Conservation (phyloP, 2,888 invertebrate species). For the Morpho achilles region DNA sequence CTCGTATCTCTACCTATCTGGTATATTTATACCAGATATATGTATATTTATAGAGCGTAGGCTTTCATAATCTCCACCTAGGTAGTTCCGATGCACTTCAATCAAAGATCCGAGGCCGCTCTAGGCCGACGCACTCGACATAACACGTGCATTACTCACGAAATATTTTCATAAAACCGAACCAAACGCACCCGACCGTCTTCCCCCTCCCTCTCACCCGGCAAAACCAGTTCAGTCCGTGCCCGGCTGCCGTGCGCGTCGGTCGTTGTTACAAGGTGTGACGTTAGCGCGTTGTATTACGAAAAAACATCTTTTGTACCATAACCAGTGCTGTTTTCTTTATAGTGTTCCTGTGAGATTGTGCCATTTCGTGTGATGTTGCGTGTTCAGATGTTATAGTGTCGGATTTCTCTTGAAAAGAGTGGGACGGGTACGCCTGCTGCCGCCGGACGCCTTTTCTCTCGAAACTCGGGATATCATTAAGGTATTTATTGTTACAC, state of each 20-base stretch:
- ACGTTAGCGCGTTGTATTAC: slow-evolving; percentile 60
- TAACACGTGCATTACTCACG: slow-evolving; percentile 79
- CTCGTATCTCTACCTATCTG: neutral
- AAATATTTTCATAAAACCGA: slow-evolving; percentile 79
- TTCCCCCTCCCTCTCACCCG: slow-evolving; percentile 41
- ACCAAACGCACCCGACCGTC: slow-evolving; percentile 69
- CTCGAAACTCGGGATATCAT: slow-evolving; percentile 77
- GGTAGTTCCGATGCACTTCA: slow-evolving; percentile 55
- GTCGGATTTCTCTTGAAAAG: slow-evolving; percentile 68
- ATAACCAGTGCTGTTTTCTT: slow-evolving; percentile 70
- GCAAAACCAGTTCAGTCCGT: slow-evolving; percentile 75
- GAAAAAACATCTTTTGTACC: slow-evolving; percentile 67
- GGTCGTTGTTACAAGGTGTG: slow-evolving; percentile 44
- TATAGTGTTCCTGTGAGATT: slow-evolving; percentile 69
- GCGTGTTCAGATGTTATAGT: slow-evolving; percentile 60
- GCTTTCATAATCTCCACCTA: slow-evolving; percentile 55
- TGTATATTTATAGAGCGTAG: slow-evolving; percentile 18
- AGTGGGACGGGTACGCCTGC: slow-evolving; percentile 66
- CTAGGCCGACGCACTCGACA: slow-evolving; percentile 75
- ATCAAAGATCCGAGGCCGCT: slow-evolving; percentile 70
- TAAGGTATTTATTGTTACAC: slow-evolving; percentile 80
- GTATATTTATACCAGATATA: neutral
- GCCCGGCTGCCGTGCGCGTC: slow-evolving; percentile 74
- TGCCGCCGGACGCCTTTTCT: slow-evolving; percentile 71
- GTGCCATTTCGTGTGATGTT: slow-evolving; percentile 72